phyloP scores from a whole-genome alignment of 2,113 vertebrate species.

The Raja brachyura region DNA sequence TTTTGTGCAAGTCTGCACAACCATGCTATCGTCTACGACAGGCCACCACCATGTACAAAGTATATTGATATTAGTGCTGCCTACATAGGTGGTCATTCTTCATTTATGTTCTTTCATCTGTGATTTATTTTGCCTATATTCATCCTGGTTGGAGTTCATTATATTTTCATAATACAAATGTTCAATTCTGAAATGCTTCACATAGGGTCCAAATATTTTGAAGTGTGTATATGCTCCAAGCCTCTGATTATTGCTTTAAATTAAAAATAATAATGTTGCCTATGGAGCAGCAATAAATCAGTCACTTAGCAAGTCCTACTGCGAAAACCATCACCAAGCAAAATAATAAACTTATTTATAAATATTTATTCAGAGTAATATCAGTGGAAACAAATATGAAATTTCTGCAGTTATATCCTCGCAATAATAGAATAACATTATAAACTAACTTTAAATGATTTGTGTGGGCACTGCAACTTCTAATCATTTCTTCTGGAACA shows the following conservation, averaged over 20 bases:
- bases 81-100: neutral
- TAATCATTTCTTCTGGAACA: neutral
- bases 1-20: too few species aligned
- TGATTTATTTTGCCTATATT: neutral
- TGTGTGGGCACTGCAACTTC: neutral
- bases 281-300: constrained; percentile 22
- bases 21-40: too few species aligned
- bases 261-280: neutral
- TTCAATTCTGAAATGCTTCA: neutral
- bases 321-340: constrained; percentile 2
- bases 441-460: neutral
- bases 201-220: neutral
- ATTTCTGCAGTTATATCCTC: constrained; percentile 3
- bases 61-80: neutral
- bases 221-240: neutral
- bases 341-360: constrained; percentile 19
- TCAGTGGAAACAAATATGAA: neutral
- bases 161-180: constrained; percentile 15
- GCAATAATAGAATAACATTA: neutral
- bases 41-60: neutral
- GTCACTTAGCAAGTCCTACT: constrained; percentile 5
- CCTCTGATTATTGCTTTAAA: constrained; percentile 10
- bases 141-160: neutral
- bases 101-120: neutral
- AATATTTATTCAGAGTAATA: constrained; percentile 4